Conservation (phyloP, 2,888 invertebrate species). For the Drosophila bunnanda region DNA sequence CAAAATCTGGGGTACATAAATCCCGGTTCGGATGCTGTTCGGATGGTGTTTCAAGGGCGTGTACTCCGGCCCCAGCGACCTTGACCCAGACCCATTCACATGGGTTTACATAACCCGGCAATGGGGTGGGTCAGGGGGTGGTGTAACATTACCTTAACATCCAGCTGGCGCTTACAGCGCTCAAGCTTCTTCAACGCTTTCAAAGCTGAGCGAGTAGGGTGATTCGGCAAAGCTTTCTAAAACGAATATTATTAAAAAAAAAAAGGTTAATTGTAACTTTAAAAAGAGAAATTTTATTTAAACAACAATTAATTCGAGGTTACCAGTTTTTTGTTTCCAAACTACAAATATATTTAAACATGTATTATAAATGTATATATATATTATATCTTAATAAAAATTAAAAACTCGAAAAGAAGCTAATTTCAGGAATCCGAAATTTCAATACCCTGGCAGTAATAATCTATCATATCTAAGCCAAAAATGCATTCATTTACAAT, state of each 20-base stretch:
- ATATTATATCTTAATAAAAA: too few relatives aligned
- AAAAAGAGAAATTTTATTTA: too few relatives aligned
- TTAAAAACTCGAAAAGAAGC: too few relatives aligned
- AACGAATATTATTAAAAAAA: background rate
- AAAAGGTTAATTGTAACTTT: background rate
- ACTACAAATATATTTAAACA: too few relatives aligned
- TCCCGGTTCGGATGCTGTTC: conserved; percentile 13
- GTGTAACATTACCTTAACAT: conserved; percentile 41
- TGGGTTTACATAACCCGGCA: conserved; percentile 14
- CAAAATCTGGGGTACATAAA: conserved; percentile 15
- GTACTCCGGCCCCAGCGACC: conserved; percentile 39
- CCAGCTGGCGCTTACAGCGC: conserved; percentile 34
- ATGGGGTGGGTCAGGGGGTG: conserved; percentile 5
- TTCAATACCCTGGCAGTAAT: too few relatives aligned
- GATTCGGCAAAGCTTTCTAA: conserved; percentile 20
- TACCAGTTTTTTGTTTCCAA: too few relatives aligned
- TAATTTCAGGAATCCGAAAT: too few relatives aligned
- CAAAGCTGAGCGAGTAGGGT: conserved; percentile 20
- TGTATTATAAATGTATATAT: too few relatives aligned
- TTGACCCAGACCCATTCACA: conserved; percentile 42
- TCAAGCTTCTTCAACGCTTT: conserved; percentile 36
- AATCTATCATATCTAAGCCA: too few relatives aligned
- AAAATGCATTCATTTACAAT: too few relatives aligned
- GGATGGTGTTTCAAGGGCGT: conserved; percentile 31
- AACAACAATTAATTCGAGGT: too few relatives aligned